These are phyloP conservation scores for Helleia helle DNA, from an alignment of 2,888 invertebrate genomes.

Conservation along the genomic window DNA sequence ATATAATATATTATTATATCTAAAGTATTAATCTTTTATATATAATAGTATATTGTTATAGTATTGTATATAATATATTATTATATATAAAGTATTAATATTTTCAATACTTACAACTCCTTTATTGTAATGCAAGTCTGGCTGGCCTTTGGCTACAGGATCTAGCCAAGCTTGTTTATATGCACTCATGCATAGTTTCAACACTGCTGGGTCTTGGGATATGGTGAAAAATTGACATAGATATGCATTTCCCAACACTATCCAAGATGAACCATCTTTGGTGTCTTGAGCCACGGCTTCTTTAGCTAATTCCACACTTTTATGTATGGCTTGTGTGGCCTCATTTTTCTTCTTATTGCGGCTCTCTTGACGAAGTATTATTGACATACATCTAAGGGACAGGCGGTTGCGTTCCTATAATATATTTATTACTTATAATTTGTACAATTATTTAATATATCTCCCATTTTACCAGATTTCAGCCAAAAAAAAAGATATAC, in stretches of 20 bases:
- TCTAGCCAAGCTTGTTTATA: conserved; percentile 86
- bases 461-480: too few relatives aligned
- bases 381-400: conserved; percentile 85
- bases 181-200: conserved; percentile 84
- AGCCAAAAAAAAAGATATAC: too few relatives aligned
- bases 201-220: conserved; percentile 79
- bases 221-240: conserved; percentile 85
- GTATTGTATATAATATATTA: too few relatives aligned
- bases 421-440: too few relatives aligned
- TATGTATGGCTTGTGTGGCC: conserved; percentile 75
- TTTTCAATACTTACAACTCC: conserved; percentile 82
- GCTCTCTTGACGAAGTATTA: conserved; percentile 81
- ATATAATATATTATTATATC: too few relatives aligned
- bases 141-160: conserved; percentile 79
- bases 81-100: too few relatives aligned
- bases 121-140: conserved; percentile 89
- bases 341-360: conserved; percentile 54
- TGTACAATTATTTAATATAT: too few relatives aligned
- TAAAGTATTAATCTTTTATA: too few relatives aligned
- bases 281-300: conserved; percentile 86
- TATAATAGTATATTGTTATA: too few relatives aligned
- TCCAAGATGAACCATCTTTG: conserved; percentile 87
- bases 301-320: conserved; percentile 84
- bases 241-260: conserved; percentile 88
- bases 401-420: conserved; percentile 81